These are phyloP conservation scores for Andrena haemorrhoa DNA, from an alignment of 2,888 invertebrate species.

Conservation along the genomic window DNA sequence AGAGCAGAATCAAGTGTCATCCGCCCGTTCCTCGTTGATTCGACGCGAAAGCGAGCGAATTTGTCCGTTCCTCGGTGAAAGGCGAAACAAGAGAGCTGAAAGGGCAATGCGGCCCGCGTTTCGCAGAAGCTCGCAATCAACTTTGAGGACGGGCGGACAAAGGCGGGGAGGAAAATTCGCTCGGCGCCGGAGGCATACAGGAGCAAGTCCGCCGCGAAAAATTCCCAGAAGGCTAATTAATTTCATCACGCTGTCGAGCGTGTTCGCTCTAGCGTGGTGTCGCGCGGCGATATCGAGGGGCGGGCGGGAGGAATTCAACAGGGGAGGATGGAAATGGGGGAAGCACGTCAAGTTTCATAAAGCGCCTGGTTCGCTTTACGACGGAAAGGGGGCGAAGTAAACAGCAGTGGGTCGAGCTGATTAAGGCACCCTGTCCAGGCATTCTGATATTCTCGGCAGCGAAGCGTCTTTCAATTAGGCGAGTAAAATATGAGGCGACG, in stretches of 20 bases:
- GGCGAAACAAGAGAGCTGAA: background rate
- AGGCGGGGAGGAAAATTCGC: background rate
- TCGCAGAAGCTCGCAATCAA: slow-evolving; percentile 12
- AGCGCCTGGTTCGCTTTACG: background rate
- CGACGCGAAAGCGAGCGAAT: background rate
- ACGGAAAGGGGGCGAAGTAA: background rate
- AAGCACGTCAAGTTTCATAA: background rate
- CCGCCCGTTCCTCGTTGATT: background rate
- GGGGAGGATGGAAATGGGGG: background rate
- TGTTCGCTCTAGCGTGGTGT: background rate
- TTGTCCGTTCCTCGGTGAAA: background rate
- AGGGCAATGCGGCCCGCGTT: slow-evolving; percentile 4
- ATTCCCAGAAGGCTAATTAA: slow-evolving; percentile 15
- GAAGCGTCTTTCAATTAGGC: background rate
- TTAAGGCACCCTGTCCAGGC: background rate
- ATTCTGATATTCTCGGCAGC: background rate
- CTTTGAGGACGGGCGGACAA: slow-evolving; percentile 12
- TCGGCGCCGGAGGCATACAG: background rate
- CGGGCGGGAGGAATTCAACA: background rate
- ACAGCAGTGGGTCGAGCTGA: background rate
- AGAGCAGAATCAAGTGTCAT: background rate
- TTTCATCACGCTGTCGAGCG: background rate
- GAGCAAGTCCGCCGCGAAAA: background rate
- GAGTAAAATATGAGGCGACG: background rate
- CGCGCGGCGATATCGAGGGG: background rate